Evolutionary conservation across 1,140 invertebrate genomes (phyloP).

Genomic region (Ectropis grisescens): DNA sequence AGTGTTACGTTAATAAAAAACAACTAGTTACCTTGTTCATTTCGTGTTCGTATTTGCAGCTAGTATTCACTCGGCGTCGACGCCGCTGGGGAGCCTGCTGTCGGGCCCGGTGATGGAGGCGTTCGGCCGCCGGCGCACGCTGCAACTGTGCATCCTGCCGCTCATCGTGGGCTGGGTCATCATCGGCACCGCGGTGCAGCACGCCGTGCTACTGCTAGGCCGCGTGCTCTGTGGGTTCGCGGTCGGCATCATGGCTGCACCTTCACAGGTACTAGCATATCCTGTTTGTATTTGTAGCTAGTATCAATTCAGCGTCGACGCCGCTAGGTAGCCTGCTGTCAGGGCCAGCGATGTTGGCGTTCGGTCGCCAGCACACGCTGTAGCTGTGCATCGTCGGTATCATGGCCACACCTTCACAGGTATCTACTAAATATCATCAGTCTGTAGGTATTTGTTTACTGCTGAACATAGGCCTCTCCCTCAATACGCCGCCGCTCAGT

Average conservation of each 20-base stretch:
- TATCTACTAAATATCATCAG: conserved; percentile 24
- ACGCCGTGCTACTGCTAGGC: conserved; percentile 73
- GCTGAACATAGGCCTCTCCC: too few relatives aligned
- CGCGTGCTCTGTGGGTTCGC: conserved; percentile 78
- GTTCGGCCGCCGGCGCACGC: conserved; percentile 72
- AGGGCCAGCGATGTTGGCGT: conserved; percentile 75
- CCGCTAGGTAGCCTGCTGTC: conserved; percentile 76
- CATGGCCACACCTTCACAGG: conserved; percentile 77
- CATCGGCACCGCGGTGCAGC: conserved; percentile 72
- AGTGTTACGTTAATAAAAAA: too few relatives aligned
- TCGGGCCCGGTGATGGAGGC: conserved; percentile 76
- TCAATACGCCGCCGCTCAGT: too few relatives aligned
- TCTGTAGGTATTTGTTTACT: too few relatives aligned
- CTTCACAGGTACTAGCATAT: conserved; percentile 77
- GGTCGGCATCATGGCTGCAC: conserved; percentile 77
- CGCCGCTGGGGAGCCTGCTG: conserved; percentile 75
- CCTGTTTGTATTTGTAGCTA: too few relatives aligned
- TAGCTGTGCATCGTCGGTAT: conserved; percentile 78
- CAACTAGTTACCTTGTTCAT: too few relatives aligned
- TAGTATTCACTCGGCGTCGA: conserved; percentile 76
- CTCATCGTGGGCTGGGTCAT: conserved; percentile 75
- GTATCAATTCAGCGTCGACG: conserved; percentile 77
- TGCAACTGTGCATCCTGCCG: conserved; percentile 73
- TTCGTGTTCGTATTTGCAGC: conserved; percentile 71
- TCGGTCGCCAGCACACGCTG: conserved; percentile 71